phyloP scores from a whole-genome alignment of 2,888 invertebrate genomes.

The Xanthorhoe spadicearia region DNA sequence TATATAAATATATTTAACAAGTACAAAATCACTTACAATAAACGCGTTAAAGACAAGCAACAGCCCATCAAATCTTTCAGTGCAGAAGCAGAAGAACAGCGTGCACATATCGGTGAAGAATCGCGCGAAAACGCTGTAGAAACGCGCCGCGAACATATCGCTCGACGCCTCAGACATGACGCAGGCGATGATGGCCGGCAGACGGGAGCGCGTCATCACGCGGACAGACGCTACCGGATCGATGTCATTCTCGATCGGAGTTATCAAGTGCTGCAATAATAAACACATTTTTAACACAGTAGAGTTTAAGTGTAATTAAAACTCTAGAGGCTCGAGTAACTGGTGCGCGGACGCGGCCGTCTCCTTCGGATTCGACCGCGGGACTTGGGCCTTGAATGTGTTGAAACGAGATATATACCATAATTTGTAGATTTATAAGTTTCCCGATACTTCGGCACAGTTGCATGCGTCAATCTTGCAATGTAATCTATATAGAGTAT shows the following conservation, averaged over 20 bases:
- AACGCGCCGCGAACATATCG: conserved; percentile 54
- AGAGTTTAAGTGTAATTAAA: background rate
- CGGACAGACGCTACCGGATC: conserved; percentile 56
- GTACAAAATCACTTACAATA: conserved; percentile 23
- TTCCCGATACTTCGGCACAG: no score
- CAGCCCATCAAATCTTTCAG: conserved; percentile 55
- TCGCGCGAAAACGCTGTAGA: conserved; percentile 59
- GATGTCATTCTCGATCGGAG: conserved; percentile 51
- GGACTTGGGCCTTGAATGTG: no score
- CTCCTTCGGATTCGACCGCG: no score
- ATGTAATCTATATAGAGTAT: no score
- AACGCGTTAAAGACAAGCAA: conserved; percentile 10
- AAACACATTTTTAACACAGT: conserved; percentile 2
- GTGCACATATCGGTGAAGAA: conserved; percentile 64
- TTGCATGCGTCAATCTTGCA: no score
- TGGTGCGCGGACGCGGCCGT: no score
- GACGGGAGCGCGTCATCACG: conserved; percentile 53
- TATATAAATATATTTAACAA: no score
- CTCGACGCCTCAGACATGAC: conserved; percentile 53
- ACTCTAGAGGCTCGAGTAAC: no score
- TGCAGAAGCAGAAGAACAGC: conserved; percentile 56
- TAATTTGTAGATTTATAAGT: no score
- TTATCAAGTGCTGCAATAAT: conserved; percentile 47
- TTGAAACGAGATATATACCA: no score
- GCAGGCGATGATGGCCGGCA: conserved; percentile 59